phyloP scores from a whole-genome alignment of 2,888 invertebrate species.

The Zeuzera pyrina region DNA sequence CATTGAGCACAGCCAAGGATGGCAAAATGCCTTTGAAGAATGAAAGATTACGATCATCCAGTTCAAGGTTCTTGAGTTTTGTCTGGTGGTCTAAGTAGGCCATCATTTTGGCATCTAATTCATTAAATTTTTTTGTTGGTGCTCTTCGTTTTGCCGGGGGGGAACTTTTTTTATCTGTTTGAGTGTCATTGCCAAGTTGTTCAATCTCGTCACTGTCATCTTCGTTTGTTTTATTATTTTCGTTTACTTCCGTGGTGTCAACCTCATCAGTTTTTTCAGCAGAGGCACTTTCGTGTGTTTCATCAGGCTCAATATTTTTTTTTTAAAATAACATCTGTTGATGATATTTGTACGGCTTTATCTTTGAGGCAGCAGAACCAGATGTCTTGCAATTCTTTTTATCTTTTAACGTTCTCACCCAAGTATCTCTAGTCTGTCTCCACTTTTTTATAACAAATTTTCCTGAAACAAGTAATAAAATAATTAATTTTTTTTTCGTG shows the following conservation, averaged over 20 bases:
- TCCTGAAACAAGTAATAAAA: background rate
- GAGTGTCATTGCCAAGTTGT: no score
- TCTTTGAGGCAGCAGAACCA: slow-evolving; percentile 18
- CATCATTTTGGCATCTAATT: slow-evolving; percentile 15
- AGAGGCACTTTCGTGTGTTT: slow-evolving; percentile 14
- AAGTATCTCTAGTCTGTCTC: slow-evolving; percentile 17
- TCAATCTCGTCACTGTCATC: background rate
- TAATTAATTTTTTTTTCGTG: slow-evolving; percentile 6
- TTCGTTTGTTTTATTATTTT: slow-evolving; percentile 5
- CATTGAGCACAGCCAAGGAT: slow-evolving; percentile 12
- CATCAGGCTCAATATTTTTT: slow-evolving; percentile 16
- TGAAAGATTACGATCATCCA: slow-evolving; percentile 18
- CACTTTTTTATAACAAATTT: slow-evolving; percentile 5
- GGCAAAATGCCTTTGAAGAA: slow-evolving; percentile 20
- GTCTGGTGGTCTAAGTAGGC: slow-evolving; percentile 11
- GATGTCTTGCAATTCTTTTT: slow-evolving; percentile 18
- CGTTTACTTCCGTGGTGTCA: slow-evolving; percentile 6
- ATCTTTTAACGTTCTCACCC: slow-evolving; percentile 14
- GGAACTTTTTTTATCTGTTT: slow-evolving; percentile 17
- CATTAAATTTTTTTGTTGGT: slow-evolving; percentile 12
- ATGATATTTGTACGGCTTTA: slow-evolving; percentile 4
- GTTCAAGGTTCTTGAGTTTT: slow-evolving; percentile 12
- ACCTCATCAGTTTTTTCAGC: slow-evolving; percentile 9
- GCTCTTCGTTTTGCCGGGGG: slow-evolving; percentile 15
- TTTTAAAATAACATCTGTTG: slow-evolving; percentile 14